These are phyloP conservation scores for Palaemon carinicauda DNA, from an alignment of 1,140 invertebrate species.

Conservation along the genomic window DNA sequence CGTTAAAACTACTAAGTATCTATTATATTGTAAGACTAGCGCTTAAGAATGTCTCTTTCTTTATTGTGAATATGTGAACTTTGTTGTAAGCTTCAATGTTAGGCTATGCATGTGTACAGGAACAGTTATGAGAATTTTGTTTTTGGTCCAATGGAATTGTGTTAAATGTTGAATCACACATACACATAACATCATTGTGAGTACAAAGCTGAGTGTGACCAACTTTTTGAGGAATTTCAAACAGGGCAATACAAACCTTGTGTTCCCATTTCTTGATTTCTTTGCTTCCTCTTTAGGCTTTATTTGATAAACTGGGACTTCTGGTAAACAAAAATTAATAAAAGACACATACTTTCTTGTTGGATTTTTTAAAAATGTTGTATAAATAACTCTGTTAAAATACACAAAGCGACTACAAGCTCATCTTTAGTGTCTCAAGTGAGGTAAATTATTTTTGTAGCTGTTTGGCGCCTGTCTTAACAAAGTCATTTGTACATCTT, in stretches of 20 bases:
- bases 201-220: constrained; percentile 27
- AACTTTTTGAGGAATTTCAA: background rate
- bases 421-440: background rate
- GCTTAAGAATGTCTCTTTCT: constrained; percentile 38
- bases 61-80: constrained; percentile 35
- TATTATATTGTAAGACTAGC: constrained; percentile 42
- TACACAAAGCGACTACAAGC: background rate
- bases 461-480: background rate
- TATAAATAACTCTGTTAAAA: background rate
- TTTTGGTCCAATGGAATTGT: background rate
- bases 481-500: constrained; percentile 22
- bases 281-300: too few species aligned
- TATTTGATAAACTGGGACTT: too few species aligned
- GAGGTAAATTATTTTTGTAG: constrained; percentile 10
- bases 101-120: constrained; percentile 18
- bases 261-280: too few species aligned
- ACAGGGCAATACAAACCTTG: too few species aligned
- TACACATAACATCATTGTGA: constrained; percentile 28
- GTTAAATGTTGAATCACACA: constrained; percentile 2
- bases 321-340: too few species aligned
- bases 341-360: background rate
- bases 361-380: background rate
- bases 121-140: background rate
- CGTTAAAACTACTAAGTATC: constrained; percentile 35
- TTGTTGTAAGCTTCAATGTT: constrained; percentile 33